A percentile compares a stretch with the other conserved stretches of the same genome.
These are phyloP conservation scores for Metridium senile DNA, from an alignment of 92 coral and sea anemone genomes.

Conservation along the genomic window DNA sequence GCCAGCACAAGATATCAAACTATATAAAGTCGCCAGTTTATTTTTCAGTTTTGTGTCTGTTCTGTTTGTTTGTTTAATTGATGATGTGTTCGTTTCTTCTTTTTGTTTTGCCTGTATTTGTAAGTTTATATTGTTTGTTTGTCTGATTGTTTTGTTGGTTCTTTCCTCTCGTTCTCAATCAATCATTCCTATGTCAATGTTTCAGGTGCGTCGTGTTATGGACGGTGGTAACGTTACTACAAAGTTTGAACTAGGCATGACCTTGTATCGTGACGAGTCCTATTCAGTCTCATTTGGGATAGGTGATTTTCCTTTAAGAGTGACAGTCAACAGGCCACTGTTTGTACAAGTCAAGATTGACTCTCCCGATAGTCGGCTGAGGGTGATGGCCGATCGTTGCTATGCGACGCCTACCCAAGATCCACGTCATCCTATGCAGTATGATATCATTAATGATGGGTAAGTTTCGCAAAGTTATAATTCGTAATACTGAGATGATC, in stretches of 20 bases:
- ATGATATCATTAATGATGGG: slow-evolving; percentile 62
- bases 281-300: slow-evolving; percentile 55
- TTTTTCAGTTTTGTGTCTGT: too few relatives aligned
- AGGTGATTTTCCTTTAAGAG: slow-evolving; percentile 71
- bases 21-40: too few relatives aligned
- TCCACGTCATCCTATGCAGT: slow-evolving; percentile 66
- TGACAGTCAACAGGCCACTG: slow-evolving; percentile 69
- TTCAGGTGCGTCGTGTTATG: slow-evolving; percentile 52
- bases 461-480: slow-evolving; percentile 10
- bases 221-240: slow-evolving; percentile 83
- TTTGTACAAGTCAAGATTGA: slow-evolving; percentile 69
- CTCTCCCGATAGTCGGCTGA: slow-evolving; percentile 71
- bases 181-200: background rate
- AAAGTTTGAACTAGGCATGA: slow-evolving; percentile 64
- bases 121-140: too few relatives aligned
- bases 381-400: slow-evolving; percentile 71
- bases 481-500: background rate
- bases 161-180: background rate
- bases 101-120: too few relatives aligned
- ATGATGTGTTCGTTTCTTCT: too few relatives aligned
- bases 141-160: too few relatives aligned
- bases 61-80: too few relatives aligned
- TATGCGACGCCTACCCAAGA: slow-evolving; percentile 90
- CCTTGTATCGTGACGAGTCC: slow-evolving; percentile 49
- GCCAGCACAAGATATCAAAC: too few relatives aligned